Percentiles rank a stretch among this genome's conserved stretches.
Conservation (phyloP, 2,113 vertebrate species). For the Litocranius walleri region DNA sequence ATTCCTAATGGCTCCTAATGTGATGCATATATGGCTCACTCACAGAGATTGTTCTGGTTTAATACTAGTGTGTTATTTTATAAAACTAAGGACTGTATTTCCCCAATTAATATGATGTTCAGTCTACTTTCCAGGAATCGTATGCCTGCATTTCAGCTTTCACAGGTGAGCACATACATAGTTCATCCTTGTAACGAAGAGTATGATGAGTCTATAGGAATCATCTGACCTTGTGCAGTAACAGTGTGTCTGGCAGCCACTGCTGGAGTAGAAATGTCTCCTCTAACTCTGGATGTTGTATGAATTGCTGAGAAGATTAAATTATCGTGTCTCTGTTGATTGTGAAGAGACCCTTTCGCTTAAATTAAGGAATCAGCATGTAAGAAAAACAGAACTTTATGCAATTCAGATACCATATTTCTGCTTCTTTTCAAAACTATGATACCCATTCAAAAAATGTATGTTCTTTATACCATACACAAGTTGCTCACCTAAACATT, state of each 20-base stretch:
- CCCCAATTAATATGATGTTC: background rate
- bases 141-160: background rate
- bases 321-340: background rate
- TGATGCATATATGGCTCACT: background rate
- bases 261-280: background rate
- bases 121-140: background rate
- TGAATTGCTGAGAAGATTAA: background rate
- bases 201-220: background rate
- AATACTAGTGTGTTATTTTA: background rate
- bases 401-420: background rate
- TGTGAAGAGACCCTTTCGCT: background rate
- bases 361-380: background rate
- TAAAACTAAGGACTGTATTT: background rate
- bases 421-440: background rate
- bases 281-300: background rate
- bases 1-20: background rate
- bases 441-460: background rate
- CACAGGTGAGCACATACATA: background rate
- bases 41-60: background rate
- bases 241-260: background rate
- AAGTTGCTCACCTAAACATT: too few species aligned
- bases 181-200: background rate
- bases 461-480: background rate
- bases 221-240: background rate
- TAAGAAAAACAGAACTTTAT: background rate